A percentile compares a stretch with the other conserved stretches of the same genome.
These are phyloP conservation scores for Mohoua ochrocephala DNA, from an alignment of 2,113 vertebrate species.

Conservation along the genomic window DNA sequence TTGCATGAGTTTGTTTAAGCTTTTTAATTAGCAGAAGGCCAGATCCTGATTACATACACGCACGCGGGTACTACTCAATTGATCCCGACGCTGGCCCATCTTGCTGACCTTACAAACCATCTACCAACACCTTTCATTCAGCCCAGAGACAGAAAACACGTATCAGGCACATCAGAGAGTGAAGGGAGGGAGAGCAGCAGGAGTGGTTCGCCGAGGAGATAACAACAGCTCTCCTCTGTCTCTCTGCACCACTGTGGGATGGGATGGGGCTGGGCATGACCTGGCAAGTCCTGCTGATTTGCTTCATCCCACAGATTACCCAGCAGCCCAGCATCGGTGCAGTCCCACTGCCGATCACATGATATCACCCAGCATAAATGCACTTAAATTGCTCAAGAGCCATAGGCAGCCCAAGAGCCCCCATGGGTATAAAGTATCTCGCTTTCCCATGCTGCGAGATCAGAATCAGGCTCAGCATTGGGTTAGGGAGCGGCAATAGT, in stretches of 20 bases:
- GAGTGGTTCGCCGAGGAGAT: conserved; percentile 26
- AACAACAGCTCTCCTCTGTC: conserved; percentile 47
- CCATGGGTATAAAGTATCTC: conserved; percentile 58
- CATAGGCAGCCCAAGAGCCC: conserved; percentile 41
- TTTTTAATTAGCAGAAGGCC: conserved; percentile 56
- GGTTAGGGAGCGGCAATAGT: conserved; percentile 53
- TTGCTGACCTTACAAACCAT: conserved; percentile 64
- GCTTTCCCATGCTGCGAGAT: conserved; percentile 42
- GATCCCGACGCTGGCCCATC: conserved; percentile 29
- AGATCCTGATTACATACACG: conserved; percentile 35
- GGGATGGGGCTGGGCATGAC: conserved; percentile 57
- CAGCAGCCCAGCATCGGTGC: conserved; percentile 8
- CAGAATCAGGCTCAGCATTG: not conserved
- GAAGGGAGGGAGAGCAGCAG: conserved; percentile 57
- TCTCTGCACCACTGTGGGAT: conserved; percentile 38
- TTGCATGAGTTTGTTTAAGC: conserved; percentile 51
- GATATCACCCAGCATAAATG: conserved; percentile 50
- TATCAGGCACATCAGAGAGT: conserved; percentile 62
- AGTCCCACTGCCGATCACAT: conserved; percentile 47
- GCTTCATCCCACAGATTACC: conserved; percentile 67
- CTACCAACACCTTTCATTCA: conserved; percentile 46
- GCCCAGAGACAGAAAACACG: not conserved
- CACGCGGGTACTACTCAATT: not conserved
- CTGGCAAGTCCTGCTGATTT: conserved; percentile 63
- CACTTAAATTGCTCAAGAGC: conserved; percentile 58